These are phyloP conservation scores for Ursus arctos DNA, from an alignment of 2,113 vertebrate genomes.

Conservation along the genomic window DNA sequence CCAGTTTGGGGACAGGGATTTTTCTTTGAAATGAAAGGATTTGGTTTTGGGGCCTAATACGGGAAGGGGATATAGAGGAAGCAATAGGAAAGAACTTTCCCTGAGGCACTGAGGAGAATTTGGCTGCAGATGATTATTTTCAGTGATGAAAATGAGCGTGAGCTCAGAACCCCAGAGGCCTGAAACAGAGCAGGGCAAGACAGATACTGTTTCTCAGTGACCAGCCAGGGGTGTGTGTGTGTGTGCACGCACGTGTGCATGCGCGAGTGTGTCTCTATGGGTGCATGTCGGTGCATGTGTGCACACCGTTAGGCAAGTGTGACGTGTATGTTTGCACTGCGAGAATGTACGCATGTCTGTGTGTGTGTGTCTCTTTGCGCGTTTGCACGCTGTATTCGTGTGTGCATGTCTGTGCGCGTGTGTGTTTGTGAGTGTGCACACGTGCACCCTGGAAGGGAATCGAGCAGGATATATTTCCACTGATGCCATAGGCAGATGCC, in stretches of 20 bases:
- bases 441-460: background rate
- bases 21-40: constrained; percentile 19
- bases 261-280: background rate
- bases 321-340: background rate
- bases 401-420: background rate
- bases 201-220: background rate
- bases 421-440: background rate
- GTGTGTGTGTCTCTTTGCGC: background rate
- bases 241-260: fast-evolving
- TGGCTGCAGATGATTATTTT: constrained; percentile 42
- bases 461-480: background rate
- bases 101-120: background rate
- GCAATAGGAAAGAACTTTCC: constrained; percentile 32
- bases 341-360: background rate
- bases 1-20: background rate
- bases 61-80: background rate
- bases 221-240: background rate
- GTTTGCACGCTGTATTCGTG: background rate
- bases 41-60: background rate
- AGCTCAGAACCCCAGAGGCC: background rate
- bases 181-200: background rate
- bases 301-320: background rate
- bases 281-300: background rate
- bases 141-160: constrained; percentile 20
- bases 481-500: no score